These are phyloP conservation scores for Coryphaenoides rupestris DNA, from an alignment of 2,113 vertebrate genomes.

Conservation along the genomic window DNA sequence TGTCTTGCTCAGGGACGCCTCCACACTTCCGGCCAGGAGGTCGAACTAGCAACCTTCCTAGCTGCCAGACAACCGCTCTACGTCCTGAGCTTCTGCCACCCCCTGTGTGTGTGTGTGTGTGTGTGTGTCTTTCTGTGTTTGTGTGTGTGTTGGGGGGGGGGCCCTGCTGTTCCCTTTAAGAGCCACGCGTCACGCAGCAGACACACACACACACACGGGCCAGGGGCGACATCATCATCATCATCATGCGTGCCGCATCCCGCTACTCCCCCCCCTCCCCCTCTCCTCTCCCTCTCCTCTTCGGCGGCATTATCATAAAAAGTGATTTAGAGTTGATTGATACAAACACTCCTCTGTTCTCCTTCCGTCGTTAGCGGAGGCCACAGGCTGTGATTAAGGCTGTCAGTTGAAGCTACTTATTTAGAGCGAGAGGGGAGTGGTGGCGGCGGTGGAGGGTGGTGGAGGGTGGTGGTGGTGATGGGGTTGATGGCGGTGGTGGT, in stretches of 20 bases:
- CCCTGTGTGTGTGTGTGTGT: too few relatives aligned
- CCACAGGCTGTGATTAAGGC: constrained; percentile 99
- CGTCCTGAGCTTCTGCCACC: too few relatives aligned
- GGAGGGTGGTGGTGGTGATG: constrained; percentile 24
- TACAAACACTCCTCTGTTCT: constrained; percentile 98
- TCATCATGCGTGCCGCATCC: constrained; percentile 90
- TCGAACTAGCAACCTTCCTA: too few relatives aligned
- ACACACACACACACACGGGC: constrained; percentile 31
- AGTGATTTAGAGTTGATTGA: constrained; percentile 99
- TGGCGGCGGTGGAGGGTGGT: constrained; percentile 31
- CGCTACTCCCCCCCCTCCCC: constrained; percentile 66
- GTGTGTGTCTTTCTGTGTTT: too few relatives aligned
- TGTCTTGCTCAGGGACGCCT: too few relatives aligned
- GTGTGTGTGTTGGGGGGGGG: too few relatives aligned
- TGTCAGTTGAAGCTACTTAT: constrained; percentile 99
- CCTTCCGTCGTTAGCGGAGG: constrained; percentile 95
- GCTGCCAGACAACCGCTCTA: too few relatives aligned
- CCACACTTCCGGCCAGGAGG: too few relatives aligned
- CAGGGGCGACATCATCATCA: constrained; percentile 82
- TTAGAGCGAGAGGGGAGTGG: constrained; percentile 73
- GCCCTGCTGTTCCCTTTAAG: constrained; percentile 69
- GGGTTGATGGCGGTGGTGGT: constrained; percentile 37
- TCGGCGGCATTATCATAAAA: constrained; percentile 96
- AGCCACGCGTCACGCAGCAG: constrained; percentile 64
- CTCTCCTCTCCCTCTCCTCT: too few relatives aligned